Conservation (phyloP, 2,797 vertebrate species). For the Anguilla anguilla region DNA sequence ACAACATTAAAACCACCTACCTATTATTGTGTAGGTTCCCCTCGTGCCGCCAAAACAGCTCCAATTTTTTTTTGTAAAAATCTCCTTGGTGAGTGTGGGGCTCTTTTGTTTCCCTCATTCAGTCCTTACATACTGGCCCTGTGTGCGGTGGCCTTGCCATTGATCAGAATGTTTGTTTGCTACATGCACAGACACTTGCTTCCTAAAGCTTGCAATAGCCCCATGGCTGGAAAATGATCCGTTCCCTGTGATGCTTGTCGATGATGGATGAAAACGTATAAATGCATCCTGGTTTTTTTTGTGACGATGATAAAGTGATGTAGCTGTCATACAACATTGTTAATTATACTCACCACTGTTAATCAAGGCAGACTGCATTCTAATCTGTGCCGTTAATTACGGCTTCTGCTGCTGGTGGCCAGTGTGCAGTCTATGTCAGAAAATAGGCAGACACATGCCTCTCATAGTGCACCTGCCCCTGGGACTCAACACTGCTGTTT, state of each 20-base stretch:
- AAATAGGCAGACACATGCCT: background rate
- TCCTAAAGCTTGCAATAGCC: background rate
- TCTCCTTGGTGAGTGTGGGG: background rate
- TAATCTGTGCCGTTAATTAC: slow-evolving; percentile 14
- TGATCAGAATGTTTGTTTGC: background rate
- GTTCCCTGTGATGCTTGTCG: background rate
- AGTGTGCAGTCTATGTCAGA: background rate
- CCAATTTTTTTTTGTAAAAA: background rate
- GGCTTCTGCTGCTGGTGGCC: background rate
- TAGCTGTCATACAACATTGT: background rate
- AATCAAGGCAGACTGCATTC: background rate
- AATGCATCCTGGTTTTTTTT: background rate
- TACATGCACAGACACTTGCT: background rate
- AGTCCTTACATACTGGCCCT: background rate
- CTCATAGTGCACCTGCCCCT: background rate
- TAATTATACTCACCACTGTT: slow-evolving; percentile 4
- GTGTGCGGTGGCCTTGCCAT: background rate
- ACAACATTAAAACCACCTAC: too few relatives aligned
- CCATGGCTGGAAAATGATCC: background rate
- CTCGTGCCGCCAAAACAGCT: too few relatives aligned
- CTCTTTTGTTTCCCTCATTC: background rate
- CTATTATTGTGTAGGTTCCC: too few relatives aligned
- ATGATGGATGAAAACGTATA: background rate
- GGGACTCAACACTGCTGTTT: background rate
- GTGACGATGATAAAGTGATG: background rate